Base-by-base conservation (phyloP, 2,113 vertebrate genomes). In the Thinocorus orbignyianus region DNA sequence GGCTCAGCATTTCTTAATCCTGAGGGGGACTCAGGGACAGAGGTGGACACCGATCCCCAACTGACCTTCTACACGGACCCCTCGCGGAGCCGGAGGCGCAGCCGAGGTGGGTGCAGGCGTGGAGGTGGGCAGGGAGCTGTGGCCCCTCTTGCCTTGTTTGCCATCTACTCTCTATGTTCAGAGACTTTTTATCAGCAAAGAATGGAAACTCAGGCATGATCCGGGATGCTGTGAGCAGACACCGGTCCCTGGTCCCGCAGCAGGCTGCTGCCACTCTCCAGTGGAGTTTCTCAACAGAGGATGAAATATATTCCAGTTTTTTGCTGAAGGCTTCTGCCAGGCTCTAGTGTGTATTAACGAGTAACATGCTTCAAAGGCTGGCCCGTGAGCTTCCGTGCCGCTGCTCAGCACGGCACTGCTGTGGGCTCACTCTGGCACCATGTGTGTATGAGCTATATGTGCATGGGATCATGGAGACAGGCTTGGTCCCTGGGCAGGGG, bases 41-140 rank as follows among this genome's bases (percentile, higher is more conserved):
- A 99, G 98, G 99, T 98, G 6, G 99, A 99, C 98, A 99, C 99
- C 9, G 99, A 99, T 96, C 99, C 99, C 88, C 99, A 99, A 98
- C 98, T 99, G 97, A 99, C 99, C 91, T 99, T 99, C 98, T 99
- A 99, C 98, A 99, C 99, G 0, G 99, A 99, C 94, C 99, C 99
- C 37, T 99, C 99, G 1, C 98, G 99, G 96, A 99, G 99, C 97
- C 98, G 99, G 42, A 98, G 99, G 82, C 99, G 99, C 86, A 99
- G 99, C 97, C 98, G 99, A 99, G 99, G 99, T 99, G 98, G 35
- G 90, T 78, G 44, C 85, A 80, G 96, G 12, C 1, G 2, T 3
- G 11, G 7, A 26, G 66, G 54, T 0, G 17, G 73, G 68, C 4
- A 28, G 37, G 0, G 0, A 76, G 65, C 37, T 1, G 0, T 4